phyloP scores from a whole-genome alignment of 1,140 invertebrate genomes.

The Nephila pilipes region DNA sequence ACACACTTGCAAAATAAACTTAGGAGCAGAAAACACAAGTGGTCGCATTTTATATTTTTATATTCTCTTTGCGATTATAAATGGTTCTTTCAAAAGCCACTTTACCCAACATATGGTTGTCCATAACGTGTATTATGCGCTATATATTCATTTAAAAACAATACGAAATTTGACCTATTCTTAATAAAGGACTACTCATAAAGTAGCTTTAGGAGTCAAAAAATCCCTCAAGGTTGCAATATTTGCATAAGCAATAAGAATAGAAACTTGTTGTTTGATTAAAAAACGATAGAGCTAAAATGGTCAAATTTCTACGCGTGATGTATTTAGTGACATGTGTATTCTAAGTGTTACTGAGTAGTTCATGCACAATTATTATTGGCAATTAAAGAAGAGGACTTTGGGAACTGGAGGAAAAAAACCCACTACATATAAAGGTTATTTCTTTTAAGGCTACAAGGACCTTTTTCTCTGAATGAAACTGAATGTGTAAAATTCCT shows the following conservation, averaged over 20 bases:
- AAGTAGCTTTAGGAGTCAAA: not conserved
- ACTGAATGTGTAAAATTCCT: too few relatives aligned
- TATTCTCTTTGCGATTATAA: not conserved
- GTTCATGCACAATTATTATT: too few relatives aligned
- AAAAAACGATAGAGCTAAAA: too few relatives aligned
- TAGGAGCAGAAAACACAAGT: not conserved
- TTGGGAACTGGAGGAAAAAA: too few relatives aligned
- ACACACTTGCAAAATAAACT: not conserved
- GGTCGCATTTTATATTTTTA: not conserved
- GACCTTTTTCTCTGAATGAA: too few relatives aligned
- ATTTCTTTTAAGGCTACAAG: too few relatives aligned
- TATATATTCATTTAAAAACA: not conserved
- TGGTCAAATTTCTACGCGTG: too few relatives aligned
- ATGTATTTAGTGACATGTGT: too few relatives aligned
- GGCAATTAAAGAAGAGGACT: too few relatives aligned
- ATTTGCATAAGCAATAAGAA: not conserved
- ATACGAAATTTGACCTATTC: constrained; percentile 15
- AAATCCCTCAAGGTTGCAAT: not conserved
- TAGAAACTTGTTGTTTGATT: too few relatives aligned
- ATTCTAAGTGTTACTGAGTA: too few relatives aligned
- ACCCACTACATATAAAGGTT: too few relatives aligned
- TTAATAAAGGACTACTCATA: not conserved
- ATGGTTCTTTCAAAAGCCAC: not conserved
- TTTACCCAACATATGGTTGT: not conserved
- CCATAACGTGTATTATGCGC: not conserved